These are phyloP conservation scores for Euplexia lucipara DNA, from an alignment of 2,888 invertebrate genomes.

Conservation along the genomic window DNA sequence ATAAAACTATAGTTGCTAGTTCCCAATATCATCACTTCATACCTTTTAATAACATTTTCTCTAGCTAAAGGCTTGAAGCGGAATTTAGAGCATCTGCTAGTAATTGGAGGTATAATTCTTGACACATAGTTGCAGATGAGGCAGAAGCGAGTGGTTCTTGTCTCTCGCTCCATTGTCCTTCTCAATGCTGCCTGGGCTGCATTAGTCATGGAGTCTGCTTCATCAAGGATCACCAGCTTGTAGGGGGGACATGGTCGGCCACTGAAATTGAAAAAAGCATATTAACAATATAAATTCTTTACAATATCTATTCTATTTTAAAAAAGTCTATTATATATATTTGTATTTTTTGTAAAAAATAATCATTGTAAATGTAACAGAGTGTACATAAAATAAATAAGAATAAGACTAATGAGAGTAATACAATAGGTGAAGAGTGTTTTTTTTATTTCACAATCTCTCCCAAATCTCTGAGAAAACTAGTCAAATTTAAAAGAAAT, in stretches of 20 bases:
- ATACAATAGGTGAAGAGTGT: too few species aligned
- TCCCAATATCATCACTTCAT: not conserved
- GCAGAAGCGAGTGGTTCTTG: conserved; percentile 98
- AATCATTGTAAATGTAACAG: too few species aligned
- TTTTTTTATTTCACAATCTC: too few species aligned
- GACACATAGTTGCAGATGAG: conserved; percentile 99
- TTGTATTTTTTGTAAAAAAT: too few species aligned
- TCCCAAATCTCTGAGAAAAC: too few species aligned
- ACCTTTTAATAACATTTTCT: conserved; percentile 92
- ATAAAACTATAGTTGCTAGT: too few species aligned
- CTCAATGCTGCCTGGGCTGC: conserved; percentile 99
- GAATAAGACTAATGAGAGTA: too few species aligned
- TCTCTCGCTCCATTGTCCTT: conserved; percentile 99
- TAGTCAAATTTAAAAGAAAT: too few species aligned
- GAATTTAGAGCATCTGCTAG: conserved; percentile 99
- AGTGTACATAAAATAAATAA: too few species aligned
- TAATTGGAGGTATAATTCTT: conserved; percentile 99
- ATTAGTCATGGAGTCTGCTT: conserved; percentile 99
- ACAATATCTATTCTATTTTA: too few species aligned
- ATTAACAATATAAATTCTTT: too few species aligned
- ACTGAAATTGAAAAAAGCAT: conserved; percentile 78
- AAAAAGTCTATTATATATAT: too few species aligned
- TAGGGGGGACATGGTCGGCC: conserved; percentile 98
- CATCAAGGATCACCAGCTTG: conserved; percentile 99
- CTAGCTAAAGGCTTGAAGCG: conserved; percentile 97